Conservation (phyloP, 1,140 invertebrate species). For the Tenebrio molitor region DNA sequence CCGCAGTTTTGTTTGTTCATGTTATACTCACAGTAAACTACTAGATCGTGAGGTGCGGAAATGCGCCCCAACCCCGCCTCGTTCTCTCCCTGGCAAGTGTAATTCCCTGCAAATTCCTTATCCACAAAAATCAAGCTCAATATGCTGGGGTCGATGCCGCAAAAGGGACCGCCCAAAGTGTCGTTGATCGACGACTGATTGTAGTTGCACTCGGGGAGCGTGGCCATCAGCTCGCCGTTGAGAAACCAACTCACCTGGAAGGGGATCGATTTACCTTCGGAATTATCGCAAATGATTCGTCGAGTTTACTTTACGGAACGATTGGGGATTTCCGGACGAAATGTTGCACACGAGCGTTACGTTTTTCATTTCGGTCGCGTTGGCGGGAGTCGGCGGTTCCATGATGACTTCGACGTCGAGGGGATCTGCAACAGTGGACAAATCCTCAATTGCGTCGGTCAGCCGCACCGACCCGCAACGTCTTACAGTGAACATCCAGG, state of each 20-base stretch:
- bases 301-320: conserved; percentile 73
- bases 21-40: conserved; percentile 80
- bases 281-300: conserved; percentile 18
- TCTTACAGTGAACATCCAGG: conserved; percentile 87
- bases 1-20: neutral
- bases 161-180: conserved; percentile 69
- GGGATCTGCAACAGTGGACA: no score
- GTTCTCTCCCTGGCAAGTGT: conserved; percentile 90
- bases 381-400: conserved; percentile 80
- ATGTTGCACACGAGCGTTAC: conserved; percentile 88
- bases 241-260: conserved; percentile 78
- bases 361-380: conserved; percentile 84
- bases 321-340: conserved; percentile 75
- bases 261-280: conserved; percentile 18
- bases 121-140: conserved; percentile 85
- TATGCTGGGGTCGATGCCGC: conserved; percentile 88
- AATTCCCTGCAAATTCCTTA: conserved; percentile 91
- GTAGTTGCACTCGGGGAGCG: conserved; percentile 84
- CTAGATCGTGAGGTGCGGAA: conserved; percentile 79
- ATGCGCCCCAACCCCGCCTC: conserved; percentile 86
- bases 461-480: no score
- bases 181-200: conserved; percentile 65
- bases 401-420: conserved; percentile 83
- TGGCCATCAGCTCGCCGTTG: conserved; percentile 84
- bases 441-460: no score